phyloP scores from a whole-genome alignment of 2,113 vertebrate genomes.

The Lathamus discolor region DNA sequence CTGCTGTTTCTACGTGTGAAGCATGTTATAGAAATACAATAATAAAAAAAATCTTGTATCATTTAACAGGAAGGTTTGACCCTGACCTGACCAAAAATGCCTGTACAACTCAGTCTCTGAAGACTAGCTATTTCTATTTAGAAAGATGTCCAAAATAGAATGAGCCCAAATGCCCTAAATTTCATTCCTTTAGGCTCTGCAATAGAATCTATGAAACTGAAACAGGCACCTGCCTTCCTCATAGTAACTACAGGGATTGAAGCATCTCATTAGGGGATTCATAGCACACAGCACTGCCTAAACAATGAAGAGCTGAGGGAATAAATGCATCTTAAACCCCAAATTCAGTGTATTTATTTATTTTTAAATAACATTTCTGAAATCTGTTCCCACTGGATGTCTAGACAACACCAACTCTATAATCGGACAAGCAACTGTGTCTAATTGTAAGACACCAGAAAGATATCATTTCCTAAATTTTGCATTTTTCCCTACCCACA shows the following conservation, averaged over 20 bases:
- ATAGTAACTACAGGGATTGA: not conserved
- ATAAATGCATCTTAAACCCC: not conserved
- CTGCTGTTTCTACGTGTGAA: not conserved
- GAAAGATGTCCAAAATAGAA: not conserved
- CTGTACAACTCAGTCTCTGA: not conserved
- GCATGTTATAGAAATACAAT: not conserved
- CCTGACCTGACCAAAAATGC: not conserved
- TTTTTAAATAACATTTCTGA: conserved; percentile 1
- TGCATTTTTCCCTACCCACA: not conserved
- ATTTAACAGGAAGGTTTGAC: not conserved
- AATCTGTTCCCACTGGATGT: not conserved
- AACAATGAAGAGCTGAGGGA: not conserved
- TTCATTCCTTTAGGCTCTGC: not conserved
- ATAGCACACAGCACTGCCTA: not conserved
- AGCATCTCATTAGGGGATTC: not conserved
- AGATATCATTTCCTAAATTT: not conserved
- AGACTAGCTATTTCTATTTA: not conserved
- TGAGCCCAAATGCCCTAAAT: not conserved
- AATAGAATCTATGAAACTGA: not conserved
- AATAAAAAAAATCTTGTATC: not conserved
- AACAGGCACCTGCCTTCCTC: not conserved
- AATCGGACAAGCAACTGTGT: not conserved
- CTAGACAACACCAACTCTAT: not conserved
- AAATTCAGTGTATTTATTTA: not conserved
- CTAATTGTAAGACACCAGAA: not conserved